A percentile compares a stretch with the other conserved stretches of the same genome.
Conservation (phyloP, 2,888 invertebrate genomes). For the Caenorhabditis sulstoni region DNA sequence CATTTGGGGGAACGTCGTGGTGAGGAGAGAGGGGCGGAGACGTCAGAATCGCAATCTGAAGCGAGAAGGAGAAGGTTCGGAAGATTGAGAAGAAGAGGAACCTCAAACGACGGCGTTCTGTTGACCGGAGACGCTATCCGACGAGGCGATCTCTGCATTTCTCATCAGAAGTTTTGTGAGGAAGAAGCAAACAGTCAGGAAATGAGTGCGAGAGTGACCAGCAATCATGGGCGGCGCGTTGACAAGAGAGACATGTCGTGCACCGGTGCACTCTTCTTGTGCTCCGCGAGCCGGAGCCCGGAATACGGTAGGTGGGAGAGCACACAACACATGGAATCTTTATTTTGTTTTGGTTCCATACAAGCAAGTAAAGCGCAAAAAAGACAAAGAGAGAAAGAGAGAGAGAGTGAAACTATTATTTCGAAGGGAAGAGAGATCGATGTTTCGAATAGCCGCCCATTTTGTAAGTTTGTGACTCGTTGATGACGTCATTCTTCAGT, state of each 20-base stretch:
- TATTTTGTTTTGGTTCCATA: conserved; percentile 19
- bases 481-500: conserved; percentile 27
- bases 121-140: conserved; percentile 57
- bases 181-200: conserved; percentile 35
- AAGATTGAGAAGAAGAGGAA: not conserved
- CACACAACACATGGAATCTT: conserved; percentile 45
- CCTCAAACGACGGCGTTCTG: conserved; percentile 59
- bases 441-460: conserved; percentile 61
- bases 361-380: conserved; percentile 6
- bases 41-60: conserved; percentile 51
- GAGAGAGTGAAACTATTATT: not conserved
- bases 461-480: conserved; percentile 45
- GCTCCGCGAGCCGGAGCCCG: conserved; percentile 20
- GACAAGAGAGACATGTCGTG: conserved; percentile 48
- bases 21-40: conserved; percentile 57
- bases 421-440: conserved; percentile 11
- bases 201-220: conserved; percentile 27
- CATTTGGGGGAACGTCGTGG: conserved; percentile 30
- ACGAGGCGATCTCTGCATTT: conserved; percentile 53
- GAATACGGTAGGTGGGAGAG: too few species aligned
- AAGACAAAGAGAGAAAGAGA: conserved; percentile 16
- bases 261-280: conserved; percentile 35
- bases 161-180: not conserved
- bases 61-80: not conserved
- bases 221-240: conserved; percentile 42